Evolutionary conservation across 2,888 invertebrate species (phyloP), one percentile per base, ranked within the genome.

Genomic region (Aphodius granarius): DNA sequence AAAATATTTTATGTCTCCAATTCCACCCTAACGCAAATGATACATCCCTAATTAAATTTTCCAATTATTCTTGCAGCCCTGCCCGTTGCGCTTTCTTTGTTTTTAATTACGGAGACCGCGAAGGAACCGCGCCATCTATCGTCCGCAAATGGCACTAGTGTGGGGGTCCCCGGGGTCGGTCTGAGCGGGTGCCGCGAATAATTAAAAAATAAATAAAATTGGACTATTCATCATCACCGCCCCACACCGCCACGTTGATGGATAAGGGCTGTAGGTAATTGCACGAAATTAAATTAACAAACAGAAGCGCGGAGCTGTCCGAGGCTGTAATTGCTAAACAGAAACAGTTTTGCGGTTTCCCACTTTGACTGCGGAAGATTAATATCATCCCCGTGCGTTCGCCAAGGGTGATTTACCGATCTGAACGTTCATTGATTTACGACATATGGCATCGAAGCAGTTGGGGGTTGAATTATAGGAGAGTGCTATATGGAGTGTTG

Each of bases 161-260:
- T 9, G 43, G 43, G 13, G 43, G 68, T 20, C 20, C 68, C 13
- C 21, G n/a, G 22, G 22, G 22, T n/a, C 20, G 21, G 68, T 68
- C 68, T n/a, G 20, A 21, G 22, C 21, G 22, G 68, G 68, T 20
- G 21, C 21, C 68, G 21, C 20, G 68, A 68, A 68, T 68, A 68
- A 68, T 68, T 68, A 68, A 68, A 68, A 68, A 68, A 68, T 68
- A 68, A 68, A 68, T 68, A 68, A 68, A 68, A 68, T 68, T 68
- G 68, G 68, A 68, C 68, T 68, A 68, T 68, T 68, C 68, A 68
- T 68, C 68, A 68, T 68, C n/a, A 16, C 68, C 15, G 20, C 43
- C 43, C 43, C 43, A 43, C 43, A 15, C 21, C 21, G 68, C 43
- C 43, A 43, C 43, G 21, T 68, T 68, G 68, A 68, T 68, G 68